Conservation (phyloP, 2,888 invertebrate species). For the Melanostoma mellinum region DNA sequence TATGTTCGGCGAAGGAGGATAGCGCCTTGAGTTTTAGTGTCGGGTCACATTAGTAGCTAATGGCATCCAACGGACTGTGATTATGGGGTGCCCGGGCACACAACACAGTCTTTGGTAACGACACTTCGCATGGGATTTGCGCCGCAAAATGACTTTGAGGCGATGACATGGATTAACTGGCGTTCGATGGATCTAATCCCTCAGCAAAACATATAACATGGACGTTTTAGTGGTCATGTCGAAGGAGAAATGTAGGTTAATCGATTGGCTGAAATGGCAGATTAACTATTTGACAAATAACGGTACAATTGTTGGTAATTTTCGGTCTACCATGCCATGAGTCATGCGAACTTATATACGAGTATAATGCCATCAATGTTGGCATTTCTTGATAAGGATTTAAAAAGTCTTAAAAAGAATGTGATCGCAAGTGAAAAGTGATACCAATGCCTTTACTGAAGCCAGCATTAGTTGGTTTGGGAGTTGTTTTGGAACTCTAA, state of each 20-base stretch:
- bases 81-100: conserved; percentile 43
- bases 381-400: too few relatives aligned
- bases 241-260: conserved; percentile 61
- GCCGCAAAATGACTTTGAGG: conserved; percentile 50
- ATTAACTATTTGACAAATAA: conserved; percentile 44
- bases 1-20: neutral
- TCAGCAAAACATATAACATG: conserved; percentile 33
- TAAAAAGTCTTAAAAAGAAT: too few relatives aligned
- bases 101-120: conserved; percentile 3
- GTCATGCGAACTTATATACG: too few relatives aligned
- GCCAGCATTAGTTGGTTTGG: too few relatives aligned
- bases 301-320: neutral
- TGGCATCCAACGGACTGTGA: conserved; percentile 53
- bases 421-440: too few relatives aligned
- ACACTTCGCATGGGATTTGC: conserved; percentile 34
- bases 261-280: conserved; percentile 46
- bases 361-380: too few relatives aligned
- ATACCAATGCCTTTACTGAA: too few relatives aligned
- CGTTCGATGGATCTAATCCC: conserved; percentile 63
- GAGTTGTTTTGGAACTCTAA: too few relatives aligned
- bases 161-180: conserved; percentile 65
- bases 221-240: conserved; percentile 42
- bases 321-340: too few relatives aligned
- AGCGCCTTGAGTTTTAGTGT: conserved; percentile 60
- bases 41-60: conserved; percentile 54